These are phyloP conservation scores for Scarus forsteni DNA, from an alignment of 2,797 vertebrate species.

Conservation along the genomic window DNA sequence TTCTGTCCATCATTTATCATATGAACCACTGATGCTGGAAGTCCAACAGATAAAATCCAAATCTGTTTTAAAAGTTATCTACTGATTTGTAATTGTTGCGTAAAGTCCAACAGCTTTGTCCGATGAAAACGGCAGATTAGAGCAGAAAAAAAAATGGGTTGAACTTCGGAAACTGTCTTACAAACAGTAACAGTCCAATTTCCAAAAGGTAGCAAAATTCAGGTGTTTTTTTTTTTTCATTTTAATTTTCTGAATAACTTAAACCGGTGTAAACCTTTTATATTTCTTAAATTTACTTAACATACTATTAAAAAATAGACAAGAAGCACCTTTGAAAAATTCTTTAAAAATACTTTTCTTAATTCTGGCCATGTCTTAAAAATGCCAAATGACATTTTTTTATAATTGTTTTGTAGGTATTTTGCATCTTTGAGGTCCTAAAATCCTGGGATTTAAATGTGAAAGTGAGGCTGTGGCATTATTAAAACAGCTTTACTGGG, in stretches of 20 bases:
- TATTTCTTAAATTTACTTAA: too few relatives aligned
- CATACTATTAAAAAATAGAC: too few relatives aligned
- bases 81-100: neutral
- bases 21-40: too few relatives aligned
- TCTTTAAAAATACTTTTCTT: neutral
- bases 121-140: neutral
- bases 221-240: neutral
- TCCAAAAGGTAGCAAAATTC: neutral
- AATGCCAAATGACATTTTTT: neutral
- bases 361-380: neutral
- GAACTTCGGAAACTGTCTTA: too few relatives aligned
- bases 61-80: neutral
- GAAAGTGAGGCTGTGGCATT: neutral
- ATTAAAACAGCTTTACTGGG: neutral
- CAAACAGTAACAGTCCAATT: neutral
- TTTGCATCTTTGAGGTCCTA: neutral
- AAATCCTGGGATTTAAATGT: neutral
- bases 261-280: too few relatives aligned
- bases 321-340: neutral
- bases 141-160: neutral
- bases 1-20: too few relatives aligned
- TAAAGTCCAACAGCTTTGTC: neutral
- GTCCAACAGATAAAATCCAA: neutral
- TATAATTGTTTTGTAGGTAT: neutral
- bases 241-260: too few relatives aligned